A percentile compares a stretch with the other conserved stretches of the same genome.
phyloP scores from a whole-genome alignment of 1,140 invertebrate genomes.

The Orchesella cincta region DNA sequence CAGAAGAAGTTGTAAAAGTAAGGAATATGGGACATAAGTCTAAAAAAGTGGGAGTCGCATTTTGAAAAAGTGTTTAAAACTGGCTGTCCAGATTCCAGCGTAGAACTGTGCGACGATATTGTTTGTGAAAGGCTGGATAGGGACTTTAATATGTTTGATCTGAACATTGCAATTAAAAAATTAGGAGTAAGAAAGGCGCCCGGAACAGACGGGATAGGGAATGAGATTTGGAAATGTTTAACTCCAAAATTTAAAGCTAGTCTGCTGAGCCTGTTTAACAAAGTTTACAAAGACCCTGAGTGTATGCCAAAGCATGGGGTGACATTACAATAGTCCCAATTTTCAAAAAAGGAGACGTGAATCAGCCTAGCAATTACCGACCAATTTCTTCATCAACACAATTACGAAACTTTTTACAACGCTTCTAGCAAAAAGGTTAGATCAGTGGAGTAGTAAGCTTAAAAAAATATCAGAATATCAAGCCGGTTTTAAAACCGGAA shows the following conservation, averaged over 20 bases:
- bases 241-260: background rate
- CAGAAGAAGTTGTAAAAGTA: background rate
- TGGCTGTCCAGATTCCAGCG: too few relatives aligned
- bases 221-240: conserved; percentile 47
- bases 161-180: conserved; percentile 34
- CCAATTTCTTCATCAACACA: conserved; percentile 51
- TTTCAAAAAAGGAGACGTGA: conserved; percentile 49
- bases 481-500: conserved; percentile 49
- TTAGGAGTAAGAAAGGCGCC: conserved; percentile 48
- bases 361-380: conserved; percentile 48
- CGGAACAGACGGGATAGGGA: conserved; percentile 49
- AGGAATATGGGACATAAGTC: background rate
- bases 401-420: conserved; percentile 49
- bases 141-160: conserved; percentile 8
- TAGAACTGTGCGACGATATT: too few relatives aligned
- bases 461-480: conserved; percentile 49
- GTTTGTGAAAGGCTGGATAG: background rate
- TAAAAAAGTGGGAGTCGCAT: background rate
- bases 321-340: conserved; percentile 38
- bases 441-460: conserved; percentile 40
- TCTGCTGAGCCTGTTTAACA: conserved; percentile 15
- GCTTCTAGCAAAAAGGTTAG: conserved; percentile 48
- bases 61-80: conserved; percentile 6
- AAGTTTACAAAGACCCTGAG: background rate
- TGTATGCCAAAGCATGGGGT: conserved; percentile 20